Evolutionary conservation across 2,797 vertebrate species (phyloP).

Genomic region (Xerus rutilus): DNA sequence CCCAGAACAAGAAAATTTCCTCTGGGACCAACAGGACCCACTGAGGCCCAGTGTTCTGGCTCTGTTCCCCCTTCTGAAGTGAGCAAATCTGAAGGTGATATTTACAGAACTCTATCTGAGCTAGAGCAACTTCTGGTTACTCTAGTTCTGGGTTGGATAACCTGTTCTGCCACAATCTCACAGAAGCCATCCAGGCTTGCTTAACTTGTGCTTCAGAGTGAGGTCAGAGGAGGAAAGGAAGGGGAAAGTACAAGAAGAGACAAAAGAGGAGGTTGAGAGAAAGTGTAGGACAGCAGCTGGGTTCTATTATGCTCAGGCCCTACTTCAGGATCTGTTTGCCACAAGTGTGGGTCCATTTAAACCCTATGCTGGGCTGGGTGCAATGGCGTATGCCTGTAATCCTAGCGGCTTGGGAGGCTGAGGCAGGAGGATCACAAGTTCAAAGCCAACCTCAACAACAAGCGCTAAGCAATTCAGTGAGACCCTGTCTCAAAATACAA

Average conservation of each 20-base stretch:
- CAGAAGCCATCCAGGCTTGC: not conserved
- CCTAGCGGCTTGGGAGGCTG: too few relatives aligned
- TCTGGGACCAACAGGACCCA: too few relatives aligned
- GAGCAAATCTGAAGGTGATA: accelerated
- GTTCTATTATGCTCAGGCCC: too few relatives aligned
- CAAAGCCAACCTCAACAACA: too few relatives aligned
- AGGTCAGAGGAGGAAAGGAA: slow-evolving; percentile 12
- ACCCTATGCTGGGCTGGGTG: not conserved
- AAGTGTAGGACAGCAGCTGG: too few relatives aligned
- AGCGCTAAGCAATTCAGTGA: too few relatives aligned
- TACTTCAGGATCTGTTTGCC: not conserved
- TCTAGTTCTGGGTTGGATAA: not conserved
- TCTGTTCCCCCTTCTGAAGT: not conserved
- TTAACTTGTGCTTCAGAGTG: not conserved
- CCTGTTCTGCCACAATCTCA: slow-evolving; percentile 13
- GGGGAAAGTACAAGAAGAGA: not conserved
- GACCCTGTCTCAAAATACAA: too few relatives aligned
- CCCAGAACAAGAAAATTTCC: too few relatives aligned
- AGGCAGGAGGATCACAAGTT: too few relatives aligned
- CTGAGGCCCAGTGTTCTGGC: too few relatives aligned
- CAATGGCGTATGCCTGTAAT: too few relatives aligned
- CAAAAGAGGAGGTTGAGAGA: not conserved
- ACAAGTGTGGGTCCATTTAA: not conserved
- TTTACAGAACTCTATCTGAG: not conserved
- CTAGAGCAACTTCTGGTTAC: not conserved